Percentiles rank a stretch among this genome's conserved stretches.
phyloP scores from a whole-genome alignment of 2,888 invertebrate species.

The Clistopyga incitator region DNA sequence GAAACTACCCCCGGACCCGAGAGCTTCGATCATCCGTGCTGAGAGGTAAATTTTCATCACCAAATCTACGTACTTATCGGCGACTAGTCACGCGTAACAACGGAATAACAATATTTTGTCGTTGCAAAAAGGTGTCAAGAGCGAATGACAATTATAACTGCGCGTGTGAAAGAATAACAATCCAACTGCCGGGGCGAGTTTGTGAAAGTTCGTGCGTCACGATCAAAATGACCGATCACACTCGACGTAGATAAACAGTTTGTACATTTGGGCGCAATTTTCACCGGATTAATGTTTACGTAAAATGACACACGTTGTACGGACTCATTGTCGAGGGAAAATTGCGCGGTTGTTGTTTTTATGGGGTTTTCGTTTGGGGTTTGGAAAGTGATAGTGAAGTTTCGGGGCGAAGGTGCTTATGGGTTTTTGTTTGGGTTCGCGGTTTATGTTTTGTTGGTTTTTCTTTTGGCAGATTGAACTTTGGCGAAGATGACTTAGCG shows the following conservation, averaged over 20 bases:
- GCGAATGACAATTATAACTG: not conserved
- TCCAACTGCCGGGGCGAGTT: constrained; percentile 48
- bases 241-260: not conserved
- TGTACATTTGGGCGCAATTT: constrained; percentile 20
- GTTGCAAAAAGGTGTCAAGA: not conserved
- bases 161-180: not conserved
- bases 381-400: constrained; percentile 8
- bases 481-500: constrained; percentile 58
- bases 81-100: not conserved
- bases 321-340: constrained; percentile 10
- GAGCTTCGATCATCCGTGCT: constrained; percentile 71
- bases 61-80: too few relatives aligned
- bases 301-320: constrained; percentile 8
- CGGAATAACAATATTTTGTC: not conserved
- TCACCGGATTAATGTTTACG: constrained; percentile 21
- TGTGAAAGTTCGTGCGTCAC: constrained; percentile 65
- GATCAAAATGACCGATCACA: constrained; percentile 44
- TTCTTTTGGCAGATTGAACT: constrained; percentile 59
- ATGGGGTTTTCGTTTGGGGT: not conserved
- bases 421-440: not conserved
- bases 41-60: constrained; percentile 73
- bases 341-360: not conserved
- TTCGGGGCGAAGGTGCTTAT: not conserved
- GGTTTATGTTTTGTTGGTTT: constrained; percentile 10
- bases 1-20: constrained; percentile 74